These are phyloP conservation scores for Synaphobranchus kaupii DNA, from an alignment of 2,797 vertebrate genomes.

Conservation along the genomic window DNA sequence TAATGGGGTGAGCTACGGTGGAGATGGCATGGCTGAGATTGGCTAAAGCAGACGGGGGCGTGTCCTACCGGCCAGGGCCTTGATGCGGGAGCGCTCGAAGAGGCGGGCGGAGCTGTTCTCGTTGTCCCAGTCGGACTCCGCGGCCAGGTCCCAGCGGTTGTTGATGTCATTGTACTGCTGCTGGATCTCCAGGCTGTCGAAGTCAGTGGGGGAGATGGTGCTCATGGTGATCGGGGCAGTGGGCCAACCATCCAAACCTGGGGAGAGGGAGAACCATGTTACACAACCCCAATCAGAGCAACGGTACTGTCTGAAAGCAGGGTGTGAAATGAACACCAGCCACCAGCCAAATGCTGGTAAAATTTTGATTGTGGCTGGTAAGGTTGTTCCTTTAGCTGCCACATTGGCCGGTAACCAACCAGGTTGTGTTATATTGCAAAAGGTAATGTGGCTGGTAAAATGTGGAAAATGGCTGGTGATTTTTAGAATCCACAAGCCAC, in stretches of 20 bases:
- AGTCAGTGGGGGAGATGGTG: slow-evolving; percentile 74
- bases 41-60: neutral
- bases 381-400: too few species aligned
- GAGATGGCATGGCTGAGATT: neutral
- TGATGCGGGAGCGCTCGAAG: slow-evolving; percentile 94
- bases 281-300: neutral
- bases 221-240: slow-evolving; percentile 24
- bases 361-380: too few species aligned
- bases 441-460: too few species aligned
- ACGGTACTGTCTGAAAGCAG: neutral
- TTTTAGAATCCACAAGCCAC: too few species aligned
- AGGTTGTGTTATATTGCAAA: too few species aligned
- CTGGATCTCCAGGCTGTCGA: slow-evolving; percentile 92
- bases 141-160: slow-evolving; percentile 91
- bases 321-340: too few species aligned
- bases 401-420: too few species aligned
- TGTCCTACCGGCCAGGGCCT: slow-evolving; percentile 87
- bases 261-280: neutral
- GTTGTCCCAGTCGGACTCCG: slow-evolving; percentile 90
- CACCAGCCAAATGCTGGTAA: too few species aligned
- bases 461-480: too few species aligned
- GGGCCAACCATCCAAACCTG: slow-evolving; percentile 22
- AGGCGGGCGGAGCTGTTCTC: slow-evolving; percentile 95
- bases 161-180: slow-evolving; percentile 92
- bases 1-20: neutral